These are phyloP conservation scores for Poecile atricapillus DNA, from an alignment of 2,113 vertebrate genomes.

Conservation along the genomic window DNA sequence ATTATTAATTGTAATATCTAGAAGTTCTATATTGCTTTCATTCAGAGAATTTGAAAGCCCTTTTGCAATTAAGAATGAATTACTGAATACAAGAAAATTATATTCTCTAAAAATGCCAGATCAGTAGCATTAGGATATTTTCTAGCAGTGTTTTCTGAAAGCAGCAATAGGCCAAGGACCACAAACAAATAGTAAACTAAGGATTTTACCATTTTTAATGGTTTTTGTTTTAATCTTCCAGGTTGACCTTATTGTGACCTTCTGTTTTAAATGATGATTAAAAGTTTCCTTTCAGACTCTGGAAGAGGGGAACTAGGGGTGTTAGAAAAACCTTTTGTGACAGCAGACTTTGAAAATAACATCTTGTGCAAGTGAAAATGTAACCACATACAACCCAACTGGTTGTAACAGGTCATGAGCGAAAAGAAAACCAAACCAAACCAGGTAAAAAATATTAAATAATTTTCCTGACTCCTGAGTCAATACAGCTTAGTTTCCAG, in stretches of 20 bases:
- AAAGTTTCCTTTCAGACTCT: neutral
- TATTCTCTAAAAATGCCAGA: neutral
- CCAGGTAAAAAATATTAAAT: neutral
- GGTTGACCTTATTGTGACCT: neutral
- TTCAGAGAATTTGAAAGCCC: neutral
- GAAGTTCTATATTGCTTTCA: neutral
- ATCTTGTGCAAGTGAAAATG: neutral
- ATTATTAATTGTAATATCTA: neutral
- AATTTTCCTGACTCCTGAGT: neutral
- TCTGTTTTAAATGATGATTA: neutral
- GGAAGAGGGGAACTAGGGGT: neutral
- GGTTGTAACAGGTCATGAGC: neutral
- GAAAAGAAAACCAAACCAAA: neutral
- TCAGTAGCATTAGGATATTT: neutral
- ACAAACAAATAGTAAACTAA: neutral
- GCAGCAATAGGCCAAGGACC: neutral
- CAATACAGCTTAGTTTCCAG: neutral
- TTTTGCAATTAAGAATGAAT: neutral
- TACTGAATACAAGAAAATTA: neutral
- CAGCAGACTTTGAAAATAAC: neutral
- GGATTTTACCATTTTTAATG: neutral
- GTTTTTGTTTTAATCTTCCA: neutral
- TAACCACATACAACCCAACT: too few species aligned
- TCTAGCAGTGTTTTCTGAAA: neutral
- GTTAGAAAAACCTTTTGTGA: neutral